Percentiles rank a stretch among this genome's conserved stretches.
phyloP scores from a whole-genome alignment of 2,113 vertebrate genomes.

The Onychorhynchus coronatus region DNA sequence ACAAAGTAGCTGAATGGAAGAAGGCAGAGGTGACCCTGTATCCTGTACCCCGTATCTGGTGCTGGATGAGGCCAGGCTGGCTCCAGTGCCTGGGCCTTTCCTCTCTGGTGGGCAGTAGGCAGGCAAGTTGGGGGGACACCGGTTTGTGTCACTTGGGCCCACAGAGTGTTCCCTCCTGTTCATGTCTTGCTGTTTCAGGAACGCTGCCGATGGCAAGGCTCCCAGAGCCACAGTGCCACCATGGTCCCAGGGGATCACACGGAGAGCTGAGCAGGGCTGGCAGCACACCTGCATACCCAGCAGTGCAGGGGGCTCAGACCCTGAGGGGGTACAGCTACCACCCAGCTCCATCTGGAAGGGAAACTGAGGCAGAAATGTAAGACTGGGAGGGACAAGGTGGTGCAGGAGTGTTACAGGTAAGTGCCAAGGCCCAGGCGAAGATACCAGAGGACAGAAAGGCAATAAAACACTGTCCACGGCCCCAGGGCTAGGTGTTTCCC shows the following conservation, averaged over 20 bases:
- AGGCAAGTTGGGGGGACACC: neutral
- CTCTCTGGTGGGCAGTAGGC: neutral
- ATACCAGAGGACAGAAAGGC: neutral
- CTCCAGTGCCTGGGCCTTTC: accelerated
- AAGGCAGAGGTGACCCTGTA: accelerated
- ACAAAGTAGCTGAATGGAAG: neutral
- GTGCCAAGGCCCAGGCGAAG: neutral
- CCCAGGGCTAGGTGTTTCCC: neutral
- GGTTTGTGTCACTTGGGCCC: accelerated
- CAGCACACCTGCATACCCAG: neutral
- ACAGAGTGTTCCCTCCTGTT: neutral
- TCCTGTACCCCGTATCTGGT: accelerated
- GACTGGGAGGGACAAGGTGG: neutral
- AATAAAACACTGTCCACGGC: neutral
- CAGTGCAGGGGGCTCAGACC: neutral
- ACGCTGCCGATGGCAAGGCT: accelerated
- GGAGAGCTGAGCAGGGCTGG: neutral
- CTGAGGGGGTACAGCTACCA: accelerated
- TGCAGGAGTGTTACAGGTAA: neutral
- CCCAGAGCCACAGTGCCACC: neutral
- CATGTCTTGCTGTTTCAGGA: accelerated
- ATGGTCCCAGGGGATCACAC: accelerated
- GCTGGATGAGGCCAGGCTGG: neutral
- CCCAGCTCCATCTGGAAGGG: neutral
- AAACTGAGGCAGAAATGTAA: neutral